A percentile compares a stretch with the other conserved stretches of the same genome.
These are phyloP conservation scores for Leptinotarsa peninsularis DNA, from an alignment of 2,888 invertebrate genomes.

Conservation along the genomic window DNA sequence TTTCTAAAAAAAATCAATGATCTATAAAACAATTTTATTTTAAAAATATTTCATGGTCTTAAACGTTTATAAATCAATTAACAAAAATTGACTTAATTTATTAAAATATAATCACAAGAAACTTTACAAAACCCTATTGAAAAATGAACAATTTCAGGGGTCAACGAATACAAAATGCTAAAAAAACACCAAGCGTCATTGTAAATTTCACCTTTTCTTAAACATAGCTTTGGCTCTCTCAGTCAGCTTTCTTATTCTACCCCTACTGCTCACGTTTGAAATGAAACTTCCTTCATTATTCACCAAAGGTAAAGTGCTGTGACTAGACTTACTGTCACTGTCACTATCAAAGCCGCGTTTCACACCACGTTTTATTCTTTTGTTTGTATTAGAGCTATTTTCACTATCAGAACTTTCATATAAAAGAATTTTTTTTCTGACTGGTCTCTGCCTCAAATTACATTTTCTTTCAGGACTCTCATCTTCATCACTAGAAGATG, in stretches of 20 bases:
- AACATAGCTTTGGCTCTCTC: constrained; percentile 77
- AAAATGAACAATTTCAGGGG: constrained; percentile 9
- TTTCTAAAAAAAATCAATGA: background rate
- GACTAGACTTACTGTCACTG: constrained; percentile 45
- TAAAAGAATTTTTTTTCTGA: constrained; percentile 49
- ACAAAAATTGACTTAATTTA: background rate
- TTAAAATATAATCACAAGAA: constrained; percentile 13
- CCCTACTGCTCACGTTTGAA: constrained; percentile 79
- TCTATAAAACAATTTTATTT: constrained; percentile 15
- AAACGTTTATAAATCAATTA: constrained; percentile 10
- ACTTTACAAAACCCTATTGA: constrained; percentile 3
- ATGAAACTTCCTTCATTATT: constrained; percentile 54
- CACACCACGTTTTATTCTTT: constrained; percentile 32
- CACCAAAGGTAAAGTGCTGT: constrained; percentile 30
- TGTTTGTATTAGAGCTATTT: constrained; percentile 30
- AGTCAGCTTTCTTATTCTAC: constrained; percentile 85
- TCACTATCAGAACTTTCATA: constrained; percentile 51
- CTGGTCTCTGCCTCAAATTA: constrained; percentile 42
- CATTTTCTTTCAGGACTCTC: constrained; percentile 39
- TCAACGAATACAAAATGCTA: background rate
- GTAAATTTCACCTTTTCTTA: constrained; percentile 51
- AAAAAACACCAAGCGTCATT: background rate
- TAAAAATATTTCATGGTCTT: constrained; percentile 9
- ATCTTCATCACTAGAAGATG: constrained; percentile 47
- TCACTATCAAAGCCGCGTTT: constrained; percentile 49